phyloP scores from a whole-genome alignment of 2,113 vertebrate species.

The Hyperoodon ampullatus region DNA sequence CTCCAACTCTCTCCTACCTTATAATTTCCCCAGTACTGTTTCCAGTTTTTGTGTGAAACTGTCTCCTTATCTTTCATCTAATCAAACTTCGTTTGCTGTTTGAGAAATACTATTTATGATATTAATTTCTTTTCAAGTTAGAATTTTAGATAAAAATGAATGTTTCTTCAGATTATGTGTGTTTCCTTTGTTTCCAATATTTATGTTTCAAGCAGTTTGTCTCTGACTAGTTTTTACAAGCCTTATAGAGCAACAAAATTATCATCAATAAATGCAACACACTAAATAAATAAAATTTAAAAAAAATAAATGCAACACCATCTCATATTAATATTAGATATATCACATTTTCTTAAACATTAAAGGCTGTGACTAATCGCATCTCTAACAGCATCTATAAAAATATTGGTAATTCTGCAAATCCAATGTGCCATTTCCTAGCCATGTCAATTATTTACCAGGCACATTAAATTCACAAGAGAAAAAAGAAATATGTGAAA shows the following conservation, averaged over 20 bases:
- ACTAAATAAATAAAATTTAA: too few relatives aligned
- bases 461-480: neutral
- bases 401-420: slow-evolving; percentile 54
- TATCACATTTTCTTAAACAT: slow-evolving; percentile 41
- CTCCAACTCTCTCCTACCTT: neutral
- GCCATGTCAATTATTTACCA: neutral
- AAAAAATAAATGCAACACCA: neutral
- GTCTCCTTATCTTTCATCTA: neutral
- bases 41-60: neutral
- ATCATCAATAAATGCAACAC: neutral
- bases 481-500: neutral
- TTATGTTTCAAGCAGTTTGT: slow-evolving; percentile 32
- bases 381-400: neutral
- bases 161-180: neutral
- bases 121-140: slow-evolving; percentile 22
- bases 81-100: neutral
- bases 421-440: slow-evolving; percentile 14
- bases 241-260: neutral
- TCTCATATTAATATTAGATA: neutral
- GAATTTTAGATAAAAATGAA: slow-evolving; percentile 48
- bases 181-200: slow-evolving; percentile 16
- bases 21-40: neutral
- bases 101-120: slow-evolving; percentile 13
- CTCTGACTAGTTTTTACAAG: slow-evolving; percentile 5
- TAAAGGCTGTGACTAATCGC: slow-evolving; percentile 35